These are phyloP conservation scores for Caenorhabditis macrosperma DNA, from an alignment of 2,888 invertebrate genomes.

Conservation along the genomic window DNA sequence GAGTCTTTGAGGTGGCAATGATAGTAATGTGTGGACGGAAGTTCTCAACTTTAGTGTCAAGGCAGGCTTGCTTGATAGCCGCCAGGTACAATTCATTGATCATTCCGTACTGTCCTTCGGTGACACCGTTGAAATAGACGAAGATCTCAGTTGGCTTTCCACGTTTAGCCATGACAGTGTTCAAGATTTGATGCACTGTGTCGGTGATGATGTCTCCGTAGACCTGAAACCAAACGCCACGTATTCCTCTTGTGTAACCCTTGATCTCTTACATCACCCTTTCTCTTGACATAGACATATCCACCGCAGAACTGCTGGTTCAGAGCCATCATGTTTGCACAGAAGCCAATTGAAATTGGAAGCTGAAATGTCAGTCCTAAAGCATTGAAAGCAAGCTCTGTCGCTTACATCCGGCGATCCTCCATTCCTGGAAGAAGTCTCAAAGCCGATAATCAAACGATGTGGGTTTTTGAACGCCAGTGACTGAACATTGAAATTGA, in stretches of 20 bases:
- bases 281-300: not conserved
- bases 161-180: not conserved
- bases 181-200: slow-evolving; percentile 14
- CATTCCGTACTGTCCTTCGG: slow-evolving; percentile 45
- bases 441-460: slow-evolving; percentile 29
- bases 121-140: slow-evolving; percentile 57
- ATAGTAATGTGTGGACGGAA: slow-evolving; percentile 12
- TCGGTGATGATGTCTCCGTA: slow-evolving; percentile 9
- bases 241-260: too few species aligned
- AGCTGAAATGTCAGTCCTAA: not conserved
- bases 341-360: slow-evolving; percentile 10
- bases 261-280: not conserved
- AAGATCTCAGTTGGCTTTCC: slow-evolving; percentile 5
- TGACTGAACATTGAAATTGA: slow-evolving; percentile 14
- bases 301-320: slow-evolving; percentile 13
- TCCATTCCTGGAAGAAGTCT: not conserved
- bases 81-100: slow-evolving; percentile 24
- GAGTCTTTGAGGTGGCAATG: slow-evolving; percentile 19
- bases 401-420: not conserved
- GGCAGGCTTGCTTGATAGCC: not conserved
- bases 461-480: not conserved
- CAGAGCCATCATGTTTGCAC: slow-evolving; percentile 20
- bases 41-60: not conserved
- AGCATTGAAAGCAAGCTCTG: too few species aligned
- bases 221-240: slow-evolving; percentile 1